These are phyloP conservation scores for Pachliopta kotzebuea DNA, from an alignment of 2,888 invertebrate species.

Conservation along the genomic window DNA sequence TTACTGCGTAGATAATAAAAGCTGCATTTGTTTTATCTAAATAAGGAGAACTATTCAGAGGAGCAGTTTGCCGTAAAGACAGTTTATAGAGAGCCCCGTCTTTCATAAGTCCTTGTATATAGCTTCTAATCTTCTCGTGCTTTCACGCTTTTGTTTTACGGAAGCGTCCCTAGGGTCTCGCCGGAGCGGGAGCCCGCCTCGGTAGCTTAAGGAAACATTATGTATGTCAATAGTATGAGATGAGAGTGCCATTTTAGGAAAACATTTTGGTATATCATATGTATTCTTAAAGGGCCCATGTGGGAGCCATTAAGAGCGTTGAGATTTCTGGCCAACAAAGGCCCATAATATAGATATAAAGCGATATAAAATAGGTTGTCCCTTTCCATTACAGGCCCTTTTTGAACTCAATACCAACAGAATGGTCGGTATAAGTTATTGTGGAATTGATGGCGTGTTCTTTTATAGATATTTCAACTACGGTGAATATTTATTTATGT, in stretches of 20 bases:
- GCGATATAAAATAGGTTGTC: constrained; percentile 30
- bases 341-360: constrained; percentile 31
- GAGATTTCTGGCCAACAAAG: constrained; percentile 61
- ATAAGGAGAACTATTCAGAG: constrained; percentile 29
- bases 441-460: constrained; percentile 17
- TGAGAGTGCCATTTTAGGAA: constrained; percentile 66
- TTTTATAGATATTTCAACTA: not conserved
- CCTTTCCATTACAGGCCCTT: constrained; percentile 32
- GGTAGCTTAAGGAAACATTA: constrained; percentile 60
- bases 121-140: constrained; percentile 61
- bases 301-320: constrained; percentile 61
- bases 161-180: constrained; percentile 55
- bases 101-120: constrained; percentile 54
- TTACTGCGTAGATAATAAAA: not conserved
- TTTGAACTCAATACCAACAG: constrained; percentile 33
- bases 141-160: constrained; percentile 66
- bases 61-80: constrained; percentile 45
- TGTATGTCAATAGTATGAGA: constrained; percentile 72
- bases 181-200: constrained; percentile 42
- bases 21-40: constrained; percentile 21
- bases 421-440: constrained; percentile 49
- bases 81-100: constrained; percentile 46
- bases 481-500: no score
- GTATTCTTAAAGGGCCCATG: constrained; percentile 65
- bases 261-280: constrained; percentile 70